A percentile compares a stretch with the other conserved stretches of the same genome.
phyloP scores from a whole-genome alignment of 2,113 vertebrate species.

The Chionis minor region DNA sequence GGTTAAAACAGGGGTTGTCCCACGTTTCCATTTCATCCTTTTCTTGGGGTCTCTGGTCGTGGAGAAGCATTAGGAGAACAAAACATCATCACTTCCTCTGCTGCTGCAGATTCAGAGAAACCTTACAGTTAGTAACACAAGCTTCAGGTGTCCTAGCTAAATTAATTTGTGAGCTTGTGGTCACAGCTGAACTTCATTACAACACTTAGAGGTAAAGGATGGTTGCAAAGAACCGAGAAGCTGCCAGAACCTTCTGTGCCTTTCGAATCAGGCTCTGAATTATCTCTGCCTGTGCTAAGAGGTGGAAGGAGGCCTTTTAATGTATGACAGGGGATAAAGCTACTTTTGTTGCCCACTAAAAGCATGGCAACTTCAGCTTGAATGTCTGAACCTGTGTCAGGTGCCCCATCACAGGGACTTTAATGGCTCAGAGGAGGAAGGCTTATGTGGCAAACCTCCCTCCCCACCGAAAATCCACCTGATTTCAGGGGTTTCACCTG shows the following conservation, averaged over 20 bases:
- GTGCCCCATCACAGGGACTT: background rate
- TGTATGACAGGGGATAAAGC: background rate
- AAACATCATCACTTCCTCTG: background rate
- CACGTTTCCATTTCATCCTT: background rate
- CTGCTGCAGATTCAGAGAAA: background rate
- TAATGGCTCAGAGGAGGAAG: background rate
- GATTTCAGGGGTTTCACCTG: background rate
- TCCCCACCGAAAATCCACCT: background rate
- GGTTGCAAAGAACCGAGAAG: background rate
- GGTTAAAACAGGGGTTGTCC: background rate
- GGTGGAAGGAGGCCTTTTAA: background rate
- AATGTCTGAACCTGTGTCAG: background rate
- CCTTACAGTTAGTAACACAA: rapidly evolving
- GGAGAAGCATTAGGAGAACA: background rate
- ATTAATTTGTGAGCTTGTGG: background rate
- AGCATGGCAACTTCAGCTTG: background rate
- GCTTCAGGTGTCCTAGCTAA: background rate
- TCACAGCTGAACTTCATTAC: background rate
- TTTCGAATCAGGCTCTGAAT: background rate
- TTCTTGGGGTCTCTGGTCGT: background rate
- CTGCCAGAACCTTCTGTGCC: background rate
- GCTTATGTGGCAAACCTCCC: background rate
- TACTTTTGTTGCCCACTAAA: background rate
- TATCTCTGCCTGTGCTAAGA: background rate
- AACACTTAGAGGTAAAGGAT: background rate